phyloP scores from a whole-genome alignment of 2,888 invertebrate species.

The Palloptera scutellata region DNA sequence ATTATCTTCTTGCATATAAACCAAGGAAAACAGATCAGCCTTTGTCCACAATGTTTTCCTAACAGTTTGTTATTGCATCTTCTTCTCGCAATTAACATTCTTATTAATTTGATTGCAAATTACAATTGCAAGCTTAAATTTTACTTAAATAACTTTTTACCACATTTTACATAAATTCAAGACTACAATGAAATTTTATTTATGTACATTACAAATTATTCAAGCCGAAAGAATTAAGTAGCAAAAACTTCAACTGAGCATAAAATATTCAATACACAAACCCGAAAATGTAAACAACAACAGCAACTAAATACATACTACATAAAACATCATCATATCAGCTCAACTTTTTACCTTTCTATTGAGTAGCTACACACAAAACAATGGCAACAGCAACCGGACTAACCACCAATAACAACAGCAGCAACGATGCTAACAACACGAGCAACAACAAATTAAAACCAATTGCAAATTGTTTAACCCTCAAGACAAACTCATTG shows the following conservation, averaged over 20 bases:
- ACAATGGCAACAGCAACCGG: constrained; percentile 28
- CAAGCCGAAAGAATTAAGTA: constrained; percentile 36
- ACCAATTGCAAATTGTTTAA: constrained; percentile 10
- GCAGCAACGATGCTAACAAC: constrained; percentile 19
- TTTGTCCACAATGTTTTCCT: too few species aligned
- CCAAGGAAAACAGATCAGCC: too few species aligned
- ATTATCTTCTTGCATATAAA: too few species aligned
- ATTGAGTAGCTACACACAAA: constrained; percentile 2
- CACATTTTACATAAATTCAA: too few species aligned
- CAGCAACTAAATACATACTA: constrained; percentile 23
- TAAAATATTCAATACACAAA: constrained; percentile 39
- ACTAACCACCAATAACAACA: constrained; percentile 21
- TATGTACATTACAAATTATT: constrained; percentile 47
- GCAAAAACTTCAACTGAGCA: constrained; percentile 36
- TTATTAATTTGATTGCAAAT: too few species aligned
- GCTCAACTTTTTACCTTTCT: not conserved
- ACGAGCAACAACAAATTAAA: constrained; percentile 5
- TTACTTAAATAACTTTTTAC: too few species aligned
- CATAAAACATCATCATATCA: constrained; percentile 13
- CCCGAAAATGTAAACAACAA: constrained; percentile 36
- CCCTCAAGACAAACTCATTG: constrained; percentile 35
- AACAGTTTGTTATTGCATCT: too few species aligned
- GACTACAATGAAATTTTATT: constrained; percentile 44
- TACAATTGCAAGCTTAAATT: too few species aligned
- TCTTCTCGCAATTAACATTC: too few species aligned